Conservation (phyloP, 2,113 vertebrate genomes). For the Lampris incognitus region DNA sequence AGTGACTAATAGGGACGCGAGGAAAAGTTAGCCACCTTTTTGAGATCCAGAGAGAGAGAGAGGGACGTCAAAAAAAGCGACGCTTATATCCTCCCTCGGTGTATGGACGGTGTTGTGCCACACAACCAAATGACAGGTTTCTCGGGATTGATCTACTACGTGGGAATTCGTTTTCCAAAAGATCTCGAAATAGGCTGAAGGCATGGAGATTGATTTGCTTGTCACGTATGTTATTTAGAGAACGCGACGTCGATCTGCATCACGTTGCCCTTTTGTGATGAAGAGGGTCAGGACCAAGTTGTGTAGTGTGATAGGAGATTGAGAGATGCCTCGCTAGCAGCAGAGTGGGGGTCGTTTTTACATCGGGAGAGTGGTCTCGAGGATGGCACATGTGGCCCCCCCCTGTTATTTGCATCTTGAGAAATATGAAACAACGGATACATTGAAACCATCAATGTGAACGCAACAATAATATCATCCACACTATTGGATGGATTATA, state of each 20-base stretch:
- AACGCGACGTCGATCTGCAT: conserved; percentile 1
- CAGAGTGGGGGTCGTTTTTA: conserved; percentile 27
- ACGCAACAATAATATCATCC: conserved; percentile 43
- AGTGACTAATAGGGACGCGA: conserved; percentile 49
- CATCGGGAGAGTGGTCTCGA: conserved; percentile 59
- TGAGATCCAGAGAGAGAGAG: conserved; percentile 37
- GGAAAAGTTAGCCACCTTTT: conserved; percentile 67
- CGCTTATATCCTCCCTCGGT: conserved; percentile 20
- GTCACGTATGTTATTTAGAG: conserved; percentile 21
- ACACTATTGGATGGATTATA: conserved; percentile 76
- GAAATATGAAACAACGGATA: conserved; percentile 55
- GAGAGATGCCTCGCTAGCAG: conserved; percentile 12
- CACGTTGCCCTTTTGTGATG: conserved; percentile 19
- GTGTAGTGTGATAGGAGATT: neutral
- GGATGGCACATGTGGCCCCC: conserved; percentile 73
- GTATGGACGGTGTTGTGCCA: conserved; percentile 41
- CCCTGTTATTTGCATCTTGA: conserved; percentile 45
- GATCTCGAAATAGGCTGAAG: conserved; percentile 34
- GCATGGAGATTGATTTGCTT: conserved; percentile 12
- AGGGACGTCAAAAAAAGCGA: conserved; percentile 39
- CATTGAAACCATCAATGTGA: conserved; percentile 52
- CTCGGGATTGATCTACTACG: conserved; percentile 36
- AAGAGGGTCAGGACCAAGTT: conserved; percentile 21
- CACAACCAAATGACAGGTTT: conserved; percentile 27
- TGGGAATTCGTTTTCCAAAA: too few relatives aligned